These are phyloP conservation scores for Pachypeltis micranthus DNA, from an alignment of 1,140 invertebrate genomes.

Conservation along the genomic window DNA sequence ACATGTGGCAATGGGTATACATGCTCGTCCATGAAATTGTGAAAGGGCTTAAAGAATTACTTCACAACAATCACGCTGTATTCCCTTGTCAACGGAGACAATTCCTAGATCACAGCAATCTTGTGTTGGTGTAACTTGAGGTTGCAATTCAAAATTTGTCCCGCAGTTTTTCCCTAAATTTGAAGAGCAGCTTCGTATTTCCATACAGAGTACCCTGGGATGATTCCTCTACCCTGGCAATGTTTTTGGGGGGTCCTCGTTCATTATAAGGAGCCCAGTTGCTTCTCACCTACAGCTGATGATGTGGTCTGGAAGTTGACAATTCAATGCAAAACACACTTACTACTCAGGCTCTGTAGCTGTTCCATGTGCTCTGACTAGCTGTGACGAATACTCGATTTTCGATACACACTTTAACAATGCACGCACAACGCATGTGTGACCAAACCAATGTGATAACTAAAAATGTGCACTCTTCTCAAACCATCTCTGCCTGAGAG, in stretches of 20 bases:
- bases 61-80: neutral
- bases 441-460: neutral
- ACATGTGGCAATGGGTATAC: neutral
- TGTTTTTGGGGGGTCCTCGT: neutral
- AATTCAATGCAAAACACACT: neutral
- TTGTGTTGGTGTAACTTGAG: neutral
- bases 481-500: too few relatives aligned
- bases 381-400: neutral
- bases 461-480: neutral
- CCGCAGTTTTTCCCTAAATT: neutral
- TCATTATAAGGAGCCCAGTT: neutral
- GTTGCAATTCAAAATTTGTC: neutral
- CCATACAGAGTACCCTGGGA: neutral
- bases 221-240: neutral
- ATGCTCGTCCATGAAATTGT: neutral
- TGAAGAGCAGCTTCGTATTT: neutral
- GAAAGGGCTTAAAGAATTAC: neutral
- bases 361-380: neutral
- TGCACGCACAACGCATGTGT: neutral
- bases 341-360: neutral
- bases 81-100: neutral
- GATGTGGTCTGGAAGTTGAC: neutral
- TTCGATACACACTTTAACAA: neutral
- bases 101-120: neutral
- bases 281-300: neutral